Conservation (phyloP, 2,113 vertebrate genomes). For the Sciurus niger region DNA sequence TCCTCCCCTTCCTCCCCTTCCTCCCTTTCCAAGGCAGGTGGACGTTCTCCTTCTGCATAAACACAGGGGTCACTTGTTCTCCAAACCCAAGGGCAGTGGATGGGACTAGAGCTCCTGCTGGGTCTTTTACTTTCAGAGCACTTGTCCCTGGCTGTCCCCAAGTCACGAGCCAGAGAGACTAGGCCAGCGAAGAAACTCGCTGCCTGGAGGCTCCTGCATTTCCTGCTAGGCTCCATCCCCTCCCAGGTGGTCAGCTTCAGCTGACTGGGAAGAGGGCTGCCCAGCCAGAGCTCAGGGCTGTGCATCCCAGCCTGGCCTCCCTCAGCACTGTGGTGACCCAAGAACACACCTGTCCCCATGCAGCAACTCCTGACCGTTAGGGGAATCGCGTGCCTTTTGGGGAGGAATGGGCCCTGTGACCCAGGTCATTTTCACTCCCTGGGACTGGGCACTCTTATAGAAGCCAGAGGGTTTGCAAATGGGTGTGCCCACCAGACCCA, state of each 20-base stretch:
- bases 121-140: background rate
- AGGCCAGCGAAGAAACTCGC: background rate
- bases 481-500: background rate
- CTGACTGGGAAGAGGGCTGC: background rate
- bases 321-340: fast-evolving
- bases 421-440: fast-evolving
- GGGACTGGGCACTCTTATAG: fast-evolving
- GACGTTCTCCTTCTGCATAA: background rate
- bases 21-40: background rate
- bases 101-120: background rate
- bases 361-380: fast-evolving
- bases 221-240: background rate
- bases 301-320: background rate
- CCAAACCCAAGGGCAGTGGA: fast-evolving
- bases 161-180: background rate
- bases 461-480: fast-evolving
- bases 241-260: fast-evolving
- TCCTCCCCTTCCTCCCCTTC: fast-evolving
- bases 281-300: background rate
- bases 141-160: background rate
- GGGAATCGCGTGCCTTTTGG: background rate
- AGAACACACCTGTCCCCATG: fast-evolving
- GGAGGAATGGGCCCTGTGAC: background rate
- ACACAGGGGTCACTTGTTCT: background rate
- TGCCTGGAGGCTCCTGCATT: too few species aligned